Percentiles rank a stretch among this genome's conserved stretches.
These are phyloP conservation scores for Salvelinus alpinus DNA, from an alignment of 2,113 vertebrate genomes.

Conservation along the genomic window DNA sequence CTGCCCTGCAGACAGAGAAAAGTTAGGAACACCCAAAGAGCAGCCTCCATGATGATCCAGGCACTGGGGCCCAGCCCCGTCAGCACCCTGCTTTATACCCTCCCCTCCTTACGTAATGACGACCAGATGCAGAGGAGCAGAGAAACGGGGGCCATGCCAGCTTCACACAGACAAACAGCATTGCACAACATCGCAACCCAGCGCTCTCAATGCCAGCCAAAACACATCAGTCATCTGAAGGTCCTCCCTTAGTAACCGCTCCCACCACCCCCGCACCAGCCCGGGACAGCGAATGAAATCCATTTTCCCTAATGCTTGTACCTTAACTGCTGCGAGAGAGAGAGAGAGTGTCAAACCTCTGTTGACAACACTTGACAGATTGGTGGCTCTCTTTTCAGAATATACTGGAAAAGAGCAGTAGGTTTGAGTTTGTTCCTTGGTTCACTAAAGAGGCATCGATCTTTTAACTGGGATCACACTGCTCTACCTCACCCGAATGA, in stretches of 20 bases:
- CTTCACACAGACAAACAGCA: conserved; percentile 71
- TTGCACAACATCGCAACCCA: conserved; percentile 57
- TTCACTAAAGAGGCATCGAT: background rate
- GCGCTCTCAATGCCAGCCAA: conserved; percentile 61
- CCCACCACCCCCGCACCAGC: conserved; percentile 25
- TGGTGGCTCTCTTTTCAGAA: conserved; percentile 33
- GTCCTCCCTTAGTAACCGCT: conserved; percentile 37
- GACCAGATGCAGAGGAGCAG: conserved; percentile 71
- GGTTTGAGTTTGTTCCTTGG: conserved; percentile 36
- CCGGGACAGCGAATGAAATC: conserved; percentile 34
- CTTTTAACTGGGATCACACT: background rate
- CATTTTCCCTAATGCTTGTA: conserved; percentile 64
- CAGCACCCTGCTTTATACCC: conserved; percentile 74
- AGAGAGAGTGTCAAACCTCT: conserved; percentile 26
- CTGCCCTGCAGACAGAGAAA: conserved; percentile 71
- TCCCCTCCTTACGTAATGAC: conserved; percentile 71
- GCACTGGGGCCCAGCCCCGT: conserved; percentile 61
- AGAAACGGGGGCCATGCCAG: conserved; percentile 63
- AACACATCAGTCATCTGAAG: conserved; percentile 72
- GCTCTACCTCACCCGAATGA: too few species aligned
- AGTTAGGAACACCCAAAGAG: conserved; percentile 60
- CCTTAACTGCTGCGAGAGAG: conserved; percentile 35
- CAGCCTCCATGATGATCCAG: conserved; percentile 69
- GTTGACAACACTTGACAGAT: conserved; percentile 43
- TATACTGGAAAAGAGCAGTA: conserved; percentile 33